Base-by-base conservation (phyloP, 2,888 invertebrate genomes). In the Lithophane leautieri region DNA sequence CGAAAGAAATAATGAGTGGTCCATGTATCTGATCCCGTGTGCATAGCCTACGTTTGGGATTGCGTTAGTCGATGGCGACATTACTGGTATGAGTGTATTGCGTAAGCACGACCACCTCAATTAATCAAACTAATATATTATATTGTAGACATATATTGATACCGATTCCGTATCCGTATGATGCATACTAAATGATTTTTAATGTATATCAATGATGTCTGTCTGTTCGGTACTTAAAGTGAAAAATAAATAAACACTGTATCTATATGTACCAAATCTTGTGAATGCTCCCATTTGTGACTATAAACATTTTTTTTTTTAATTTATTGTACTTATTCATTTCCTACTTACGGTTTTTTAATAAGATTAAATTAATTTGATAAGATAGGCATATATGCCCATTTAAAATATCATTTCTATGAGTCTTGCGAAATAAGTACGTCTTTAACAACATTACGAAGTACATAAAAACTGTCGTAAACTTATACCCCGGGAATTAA, bases 21-120 rank as follows among this genome's bases (percentile, higher is more conserved):
- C 71, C 80, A 79, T 83, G 80, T 86, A 88, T 86, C 88, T 84
- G 88, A 86, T 88, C 88, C 87, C 85, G 80, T 85, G 85, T 86
- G 85, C 76, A 79, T 82, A 86, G 80, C 71, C 88, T 78, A 76
- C 79, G 87, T 81, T 76, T 86, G 79, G 87, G 73, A 88, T 88
- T 88, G 87, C 89, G 84, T 87, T 87, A 88, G 76, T 28, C 44
- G 85, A 87, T 76, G 76, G 76, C 79, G 76, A 76, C 88, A 88
- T 81, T 85, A 77, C 79, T 70, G 70, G 72, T 72, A 79, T 70
- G 70, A 78, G 68, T 62, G 63, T 62, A 66, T 86, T 88, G 76
- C 89, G 62, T 77, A 81, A 88, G 58, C 28, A 44, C 28, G 40
- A 79, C 70, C 76, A 66, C 74, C 72, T 84, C 82, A 80, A 87